Percentiles rank a stretch among this genome's conserved stretches.
phyloP scores from a whole-genome alignment of 2,113 vertebrate species.

The Poeciliopsis prolifica region DNA sequence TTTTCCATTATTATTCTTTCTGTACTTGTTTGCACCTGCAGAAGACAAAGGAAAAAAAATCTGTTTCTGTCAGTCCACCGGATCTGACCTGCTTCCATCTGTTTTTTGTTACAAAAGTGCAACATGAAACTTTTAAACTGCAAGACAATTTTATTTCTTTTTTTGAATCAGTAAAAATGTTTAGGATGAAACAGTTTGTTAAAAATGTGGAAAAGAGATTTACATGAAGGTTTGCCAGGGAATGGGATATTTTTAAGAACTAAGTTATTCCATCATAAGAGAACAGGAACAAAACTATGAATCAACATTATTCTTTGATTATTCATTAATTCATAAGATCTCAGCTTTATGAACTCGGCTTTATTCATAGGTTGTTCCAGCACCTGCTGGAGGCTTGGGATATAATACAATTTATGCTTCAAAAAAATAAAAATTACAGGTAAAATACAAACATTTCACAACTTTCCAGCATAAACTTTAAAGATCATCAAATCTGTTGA shows the following conservation, averaged over 20 bases:
- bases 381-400: neutral
- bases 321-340: neutral
- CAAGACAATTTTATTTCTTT: too few species aligned
- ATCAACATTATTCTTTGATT: neutral
- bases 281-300: neutral
- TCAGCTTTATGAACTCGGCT: neutral
- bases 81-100: neutral
- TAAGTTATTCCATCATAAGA: neutral
- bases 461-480: constrained; percentile 12
- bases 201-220: too few species aligned
- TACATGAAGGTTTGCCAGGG: too few species aligned
- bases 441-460: constrained; percentile 3
- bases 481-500: constrained; percentile 9
- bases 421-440: neutral
- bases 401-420: neutral
- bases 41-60: neutral
- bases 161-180: too few species aligned
- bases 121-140: neutral
- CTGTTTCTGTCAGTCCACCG: neutral
- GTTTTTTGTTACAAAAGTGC: neutral
- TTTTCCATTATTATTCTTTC: neutral
- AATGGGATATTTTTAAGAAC: too few species aligned
- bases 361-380: neutral
- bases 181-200: too few species aligned
- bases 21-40: neutral